A percentile compares a stretch with the other conserved stretches of the same genome.
Evolutionary conservation across 2,888 invertebrate species (phyloP).

Genomic region (Drosophila borborema): DNA sequence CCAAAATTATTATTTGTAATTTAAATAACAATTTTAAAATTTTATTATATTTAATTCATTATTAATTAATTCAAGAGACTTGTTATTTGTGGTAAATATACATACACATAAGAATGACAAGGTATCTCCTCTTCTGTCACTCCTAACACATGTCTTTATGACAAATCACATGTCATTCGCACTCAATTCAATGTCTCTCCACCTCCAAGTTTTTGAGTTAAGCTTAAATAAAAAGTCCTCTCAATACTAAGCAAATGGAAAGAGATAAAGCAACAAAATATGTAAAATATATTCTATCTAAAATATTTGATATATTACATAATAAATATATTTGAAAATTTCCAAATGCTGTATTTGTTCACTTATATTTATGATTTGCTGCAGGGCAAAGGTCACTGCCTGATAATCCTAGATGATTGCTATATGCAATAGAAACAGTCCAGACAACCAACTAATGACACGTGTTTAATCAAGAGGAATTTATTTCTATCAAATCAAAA

Average conservation of each 20-base stretch:
- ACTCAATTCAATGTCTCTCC: neutral
- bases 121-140: too few relatives aligned
- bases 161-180: neutral
- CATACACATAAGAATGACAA: too few relatives aligned
- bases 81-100: too few relatives aligned
- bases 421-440: slow-evolving; percentile 2
- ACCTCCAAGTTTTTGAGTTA: neutral
- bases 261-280: neutral
- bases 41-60: too few relatives aligned
- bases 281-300: neutral
- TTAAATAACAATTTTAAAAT: too few relatives aligned
- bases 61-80: too few relatives aligned
- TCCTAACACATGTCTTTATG: too few relatives aligned
- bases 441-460: slow-evolving; percentile 44
- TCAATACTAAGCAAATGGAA: neutral
- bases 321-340: too few relatives aligned
- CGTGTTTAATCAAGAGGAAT: slow-evolving; percentile 67
- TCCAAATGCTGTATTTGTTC: too few relatives aligned
- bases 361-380: neutral
- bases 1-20: too few relatives aligned
- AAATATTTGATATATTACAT: neutral
- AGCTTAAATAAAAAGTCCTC: neutral
- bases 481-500: slow-evolving; percentile 49
- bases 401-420: slow-evolving; percentile 4
- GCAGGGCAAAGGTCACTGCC: slow-evolving; percentile 8